These are phyloP conservation scores for Octomys mimax DNA, from an alignment of 2,797 vertebrate species.

Conservation along the genomic window DNA sequence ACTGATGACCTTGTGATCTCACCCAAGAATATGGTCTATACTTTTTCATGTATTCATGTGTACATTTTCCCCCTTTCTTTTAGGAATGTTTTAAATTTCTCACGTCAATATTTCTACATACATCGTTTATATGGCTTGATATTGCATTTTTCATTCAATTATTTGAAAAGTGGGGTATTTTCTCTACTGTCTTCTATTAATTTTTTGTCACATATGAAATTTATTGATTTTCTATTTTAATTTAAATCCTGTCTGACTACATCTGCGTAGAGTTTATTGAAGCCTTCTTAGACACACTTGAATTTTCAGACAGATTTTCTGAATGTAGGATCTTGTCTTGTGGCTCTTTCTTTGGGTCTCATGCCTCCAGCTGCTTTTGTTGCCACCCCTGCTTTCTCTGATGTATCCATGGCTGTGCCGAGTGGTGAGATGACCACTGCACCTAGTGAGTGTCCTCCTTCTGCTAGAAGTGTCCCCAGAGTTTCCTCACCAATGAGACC, in stretches of 20 bases:
- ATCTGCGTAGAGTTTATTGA: not conserved
- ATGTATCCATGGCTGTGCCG: fast-evolving
- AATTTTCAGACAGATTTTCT: not conserved
- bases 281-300: not conserved
- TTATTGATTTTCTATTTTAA: not conserved
- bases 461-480: not conserved
- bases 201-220: not conserved
- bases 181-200: not conserved
- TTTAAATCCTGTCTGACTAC: not conserved
- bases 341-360: too few species aligned
- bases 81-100: not conserved
- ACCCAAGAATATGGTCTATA: not conserved
- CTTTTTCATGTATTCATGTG: not conserved
- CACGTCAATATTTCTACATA: fast-evolving
- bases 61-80: not conserved
- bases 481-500: not conserved
- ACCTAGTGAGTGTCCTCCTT: not conserved
- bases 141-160: not conserved
- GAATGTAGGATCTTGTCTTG: not conserved
- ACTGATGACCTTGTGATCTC: not conserved
- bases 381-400: not conserved
- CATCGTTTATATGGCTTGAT: not conserved
- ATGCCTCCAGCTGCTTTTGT: not conserved
- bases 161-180: not conserved
- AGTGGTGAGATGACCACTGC: not conserved